These are phyloP conservation scores for Petroica traversi DNA, from an alignment of 2,113 vertebrate species.

Conservation along the genomic window DNA sequence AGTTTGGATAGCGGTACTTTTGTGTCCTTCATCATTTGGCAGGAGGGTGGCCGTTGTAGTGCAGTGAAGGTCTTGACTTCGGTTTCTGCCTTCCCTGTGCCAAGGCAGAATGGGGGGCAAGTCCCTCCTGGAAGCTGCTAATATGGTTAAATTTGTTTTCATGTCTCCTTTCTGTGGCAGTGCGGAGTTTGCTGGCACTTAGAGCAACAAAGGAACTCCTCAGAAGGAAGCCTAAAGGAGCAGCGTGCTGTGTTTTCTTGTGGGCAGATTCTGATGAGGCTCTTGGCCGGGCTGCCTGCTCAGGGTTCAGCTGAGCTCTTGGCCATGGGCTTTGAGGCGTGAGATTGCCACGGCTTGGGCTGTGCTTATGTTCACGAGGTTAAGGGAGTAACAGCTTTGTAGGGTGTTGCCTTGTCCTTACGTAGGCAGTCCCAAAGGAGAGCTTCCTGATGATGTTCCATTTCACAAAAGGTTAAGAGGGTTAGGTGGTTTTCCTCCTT, in stretches of 20 bases:
- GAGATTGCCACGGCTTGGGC: background rate
- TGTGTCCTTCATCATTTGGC: conserved; percentile 64
- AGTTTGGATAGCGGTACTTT: conserved; percentile 70
- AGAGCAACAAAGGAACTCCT: background rate
- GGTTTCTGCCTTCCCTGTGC: conserved; percentile 55
- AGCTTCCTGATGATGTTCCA: background rate
- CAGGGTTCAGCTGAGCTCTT: background rate
- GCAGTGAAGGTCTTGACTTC: conserved; percentile 46
- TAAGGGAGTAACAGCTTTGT: background rate
- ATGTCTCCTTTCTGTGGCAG: conserved; percentile 74
- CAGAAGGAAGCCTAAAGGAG: background rate
- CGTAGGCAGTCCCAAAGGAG: background rate
- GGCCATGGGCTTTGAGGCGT: rapidly evolving
- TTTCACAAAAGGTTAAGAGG: background rate
- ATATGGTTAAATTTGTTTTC: conserved; percentile 72
- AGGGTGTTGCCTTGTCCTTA: background rate
- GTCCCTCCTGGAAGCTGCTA: conserved; percentile 56
- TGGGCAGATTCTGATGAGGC: background rate
- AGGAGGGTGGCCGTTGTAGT: conserved; percentile 15
- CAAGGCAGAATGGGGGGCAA: conserved; percentile 6
- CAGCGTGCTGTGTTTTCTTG: background rate
- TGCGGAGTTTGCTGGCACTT: conserved; percentile 70
- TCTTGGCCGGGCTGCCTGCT: background rate
- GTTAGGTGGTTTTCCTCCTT: background rate
- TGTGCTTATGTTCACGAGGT: rapidly evolving